Evolutionary conservation across 2,888 invertebrate genomes (phyloP), one percentile per base, ranked within the genome.

Genomic region (Apotomis turbidana): DNA sequence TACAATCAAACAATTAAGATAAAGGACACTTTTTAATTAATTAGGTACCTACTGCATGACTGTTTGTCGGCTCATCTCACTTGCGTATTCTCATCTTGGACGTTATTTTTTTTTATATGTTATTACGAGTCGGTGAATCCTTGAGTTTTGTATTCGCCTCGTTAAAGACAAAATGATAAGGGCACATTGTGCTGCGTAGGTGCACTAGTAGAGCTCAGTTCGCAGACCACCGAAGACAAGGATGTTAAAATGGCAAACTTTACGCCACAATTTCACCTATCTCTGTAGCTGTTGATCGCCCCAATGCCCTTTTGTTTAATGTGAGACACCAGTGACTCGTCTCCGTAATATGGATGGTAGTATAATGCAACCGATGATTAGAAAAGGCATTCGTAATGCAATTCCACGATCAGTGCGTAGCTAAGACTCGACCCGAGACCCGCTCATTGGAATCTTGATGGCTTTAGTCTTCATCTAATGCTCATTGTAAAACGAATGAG

Each of bases 171-270:
- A 27, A 27, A 27, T 27, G 2, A 27, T 27, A 27, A 27, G 2
- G 27, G 27, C 27, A 27, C 97, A 0, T 91, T 98, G 62, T 97
- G 97, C 89, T 98, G 98, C 87, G 97, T 98, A 0, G 98, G 98
- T 12, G 97, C 98, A 3, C 90, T 98, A 41, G 97, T 97, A 15
- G 98, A 98, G 1, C 94, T 98, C 13, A 96, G 97, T 78, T 97
- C 97, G 0, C 98, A 98, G 86, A 94, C 91, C 66, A 97, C 98
- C 0, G 95, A 97, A 3, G 93, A 98, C 75, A 93, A 97, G 78
- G 98, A 96, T 77, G 94, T 98, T 10, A 98, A 97, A 88, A 97
- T 97, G 94, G 96, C 96, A 87, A 86, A 87, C 80, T 70, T 46
- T 36, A 9, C 51, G 41, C 6, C 44, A 27, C 41, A 27, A 27